Evolutionary conservation across 2,888 invertebrate species (phyloP).

Genomic region (Chrysolina oricalcia): DNA sequence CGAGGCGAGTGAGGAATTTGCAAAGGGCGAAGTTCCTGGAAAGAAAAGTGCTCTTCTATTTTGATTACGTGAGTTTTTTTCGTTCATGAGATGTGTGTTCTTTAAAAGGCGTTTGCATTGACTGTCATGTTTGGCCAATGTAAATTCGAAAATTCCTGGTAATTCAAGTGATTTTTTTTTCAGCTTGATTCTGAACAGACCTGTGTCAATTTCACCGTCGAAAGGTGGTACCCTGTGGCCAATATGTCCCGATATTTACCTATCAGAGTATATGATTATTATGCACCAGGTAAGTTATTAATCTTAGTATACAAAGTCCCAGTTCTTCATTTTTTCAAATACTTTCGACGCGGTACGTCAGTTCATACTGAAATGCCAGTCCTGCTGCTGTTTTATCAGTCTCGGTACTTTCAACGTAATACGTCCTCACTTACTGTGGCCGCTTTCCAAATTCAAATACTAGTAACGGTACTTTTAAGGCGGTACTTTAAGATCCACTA

Average conservation of each 20-base stretch:
- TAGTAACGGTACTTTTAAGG: too few relatives aligned
- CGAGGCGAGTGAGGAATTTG: conserved; percentile 85
- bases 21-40: conserved; percentile 89
- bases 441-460: too few relatives aligned
- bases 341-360: too few relatives aligned
- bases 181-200: conserved; percentile 88
- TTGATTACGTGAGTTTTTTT: conserved; percentile 85
- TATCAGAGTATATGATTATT: conserved; percentile 94
- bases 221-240: conserved; percentile 96
- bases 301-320: too few relatives aligned
- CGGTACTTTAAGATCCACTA: too few relatives aligned
- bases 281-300: conserved; percentile 86
- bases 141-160: neutral
- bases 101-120: too few relatives aligned
- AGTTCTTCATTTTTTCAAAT: neutral
- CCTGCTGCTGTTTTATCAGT: too few relatives aligned
- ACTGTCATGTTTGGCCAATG: neutral
- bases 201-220: conserved; percentile 93
- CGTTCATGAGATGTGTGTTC: too few relatives aligned
- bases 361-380: too few relatives aligned
- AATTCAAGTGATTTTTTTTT: conserved; percentile 38
- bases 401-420: too few relatives aligned
- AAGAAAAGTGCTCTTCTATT: conserved; percentile 92
- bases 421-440: too few relatives aligned
- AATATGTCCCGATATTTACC: conserved; percentile 96